A percentile compares a stretch with the other conserved stretches of the same genome.
These are phyloP conservation scores for Heterochromis multidens DNA, from an alignment of 2,113 vertebrate species.

Conservation along the genomic window DNA sequence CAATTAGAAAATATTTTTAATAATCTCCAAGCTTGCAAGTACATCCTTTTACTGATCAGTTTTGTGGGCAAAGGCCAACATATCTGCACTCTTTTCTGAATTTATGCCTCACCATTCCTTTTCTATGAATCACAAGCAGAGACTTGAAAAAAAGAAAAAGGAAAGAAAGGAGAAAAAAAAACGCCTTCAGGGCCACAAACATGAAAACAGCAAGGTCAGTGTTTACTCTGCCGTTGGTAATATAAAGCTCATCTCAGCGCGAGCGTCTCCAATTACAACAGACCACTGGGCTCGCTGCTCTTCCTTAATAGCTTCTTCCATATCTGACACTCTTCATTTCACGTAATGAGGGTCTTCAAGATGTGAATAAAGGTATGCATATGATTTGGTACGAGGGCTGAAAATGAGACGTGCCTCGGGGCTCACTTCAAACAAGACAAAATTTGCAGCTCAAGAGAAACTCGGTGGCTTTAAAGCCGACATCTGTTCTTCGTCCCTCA, in stretches of 20 bases:
- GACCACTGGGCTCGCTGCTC: constrained; percentile 38
- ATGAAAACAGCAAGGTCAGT: constrained; percentile 64
- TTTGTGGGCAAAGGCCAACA: not conserved
- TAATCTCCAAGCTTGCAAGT: not conserved
- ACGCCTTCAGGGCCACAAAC: constrained; percentile 15
- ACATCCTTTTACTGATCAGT: not conserved
- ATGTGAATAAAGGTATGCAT: constrained; percentile 68
- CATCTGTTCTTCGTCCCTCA: constrained; percentile 59
- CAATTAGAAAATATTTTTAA: not conserved
- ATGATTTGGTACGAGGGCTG: constrained; percentile 51
- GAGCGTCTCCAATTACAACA: constrained; percentile 57
- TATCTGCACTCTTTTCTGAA: constrained; percentile 2
- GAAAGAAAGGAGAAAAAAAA: constrained; percentile 10
- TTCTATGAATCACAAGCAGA: constrained; percentile 30
- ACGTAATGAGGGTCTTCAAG: constrained; percentile 64
- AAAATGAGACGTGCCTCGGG: constrained; percentile 56
- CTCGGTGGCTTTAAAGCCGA: constrained; percentile 51
- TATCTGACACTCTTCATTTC: constrained; percentile 70
- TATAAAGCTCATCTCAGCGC: constrained; percentile 59
- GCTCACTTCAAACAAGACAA: constrained; percentile 63
- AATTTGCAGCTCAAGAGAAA: constrained; percentile 56
- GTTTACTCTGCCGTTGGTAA: constrained; percentile 40
- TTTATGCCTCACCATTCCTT: constrained; percentile 40
- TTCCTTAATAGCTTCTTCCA: constrained; percentile 57
- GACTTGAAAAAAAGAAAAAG: not conserved